phyloP scores from a whole-genome alignment of 92 coral and sea anemone genomes.

The Parazoanthus atlanticus region DNA sequence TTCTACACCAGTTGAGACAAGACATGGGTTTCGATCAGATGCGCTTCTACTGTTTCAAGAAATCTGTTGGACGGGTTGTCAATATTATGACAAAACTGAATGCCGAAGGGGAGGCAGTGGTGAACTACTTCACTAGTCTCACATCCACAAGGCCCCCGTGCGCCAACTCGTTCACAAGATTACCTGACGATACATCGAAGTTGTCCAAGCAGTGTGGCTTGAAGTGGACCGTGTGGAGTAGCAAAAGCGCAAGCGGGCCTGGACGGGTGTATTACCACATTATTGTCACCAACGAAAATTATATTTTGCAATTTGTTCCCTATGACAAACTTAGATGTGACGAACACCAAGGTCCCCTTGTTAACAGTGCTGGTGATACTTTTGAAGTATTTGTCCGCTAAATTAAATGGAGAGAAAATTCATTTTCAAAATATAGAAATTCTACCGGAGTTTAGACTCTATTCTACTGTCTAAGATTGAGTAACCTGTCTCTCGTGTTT shows the following conservation, averaged over 20 bases:
- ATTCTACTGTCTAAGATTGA: too few species aligned
- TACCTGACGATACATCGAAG: not conserved
- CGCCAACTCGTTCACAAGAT: slow-evolving; percentile 1
- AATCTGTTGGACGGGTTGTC: not conserved
- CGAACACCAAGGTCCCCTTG: too few species aligned
- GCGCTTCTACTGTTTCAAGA: not conserved
- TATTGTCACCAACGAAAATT: too few species aligned
- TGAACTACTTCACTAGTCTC: not conserved
- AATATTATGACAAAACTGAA: not conserved
- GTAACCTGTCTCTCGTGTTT: too few species aligned
- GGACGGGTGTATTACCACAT: not conserved
- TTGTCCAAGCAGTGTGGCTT: not conserved
- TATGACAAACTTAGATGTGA: too few species aligned
- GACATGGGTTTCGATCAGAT: not conserved
- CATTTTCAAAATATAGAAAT: too few species aligned
- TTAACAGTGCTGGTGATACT: too few species aligned
- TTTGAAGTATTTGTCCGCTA: too few species aligned
- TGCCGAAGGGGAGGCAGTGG: not conserved
- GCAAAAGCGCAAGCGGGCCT: not conserved
- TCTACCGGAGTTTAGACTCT: too few species aligned
- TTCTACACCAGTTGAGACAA: not conserved
- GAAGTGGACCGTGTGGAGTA: not conserved
- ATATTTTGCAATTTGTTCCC: too few species aligned
- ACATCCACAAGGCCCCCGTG: not conserved
- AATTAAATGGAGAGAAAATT: too few species aligned